phyloP scores from a whole-genome alignment of 2,888 invertebrate genomes.

The Stenurella melanura region DNA sequence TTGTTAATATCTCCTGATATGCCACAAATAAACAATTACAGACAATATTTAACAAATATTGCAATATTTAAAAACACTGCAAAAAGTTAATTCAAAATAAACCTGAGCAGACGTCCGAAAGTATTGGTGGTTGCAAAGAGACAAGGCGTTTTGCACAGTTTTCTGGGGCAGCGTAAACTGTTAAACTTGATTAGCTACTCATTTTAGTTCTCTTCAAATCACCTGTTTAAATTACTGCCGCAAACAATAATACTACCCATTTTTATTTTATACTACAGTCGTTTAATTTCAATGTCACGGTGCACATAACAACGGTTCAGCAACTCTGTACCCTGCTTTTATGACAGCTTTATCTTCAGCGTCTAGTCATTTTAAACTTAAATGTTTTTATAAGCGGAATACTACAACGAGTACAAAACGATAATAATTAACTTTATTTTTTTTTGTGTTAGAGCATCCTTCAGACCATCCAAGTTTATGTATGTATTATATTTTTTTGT shows the following conservation, averaged over 20 bases:
- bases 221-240: background rate
- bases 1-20: too few species aligned
- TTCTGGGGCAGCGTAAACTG: too few species aligned
- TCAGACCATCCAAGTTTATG: slow-evolving; percentile 10
- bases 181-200: too few species aligned
- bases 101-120: too few species aligned
- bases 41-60: too few species aligned
- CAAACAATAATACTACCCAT: background rate
- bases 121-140: too few species aligned
- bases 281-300: background rate
- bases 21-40: too few species aligned
- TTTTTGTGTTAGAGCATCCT: slow-evolving; percentile 12
- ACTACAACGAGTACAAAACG: slow-evolving; percentile 6
- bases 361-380: background rate
- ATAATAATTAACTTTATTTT: slow-evolving; percentile 15
- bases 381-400: background rate
- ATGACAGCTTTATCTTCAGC: background rate
- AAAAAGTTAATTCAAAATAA: too few species aligned
- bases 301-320: background rate
- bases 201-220: background rate
- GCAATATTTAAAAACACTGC: too few species aligned
- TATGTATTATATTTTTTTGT: slow-evolving; percentile 21
- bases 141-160: too few species aligned
- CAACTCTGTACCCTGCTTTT: background rate
- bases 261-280: background rate